Evolutionary conservation across 2,888 invertebrate genomes (phyloP).

Genomic region (Troilus luridus): DNA sequence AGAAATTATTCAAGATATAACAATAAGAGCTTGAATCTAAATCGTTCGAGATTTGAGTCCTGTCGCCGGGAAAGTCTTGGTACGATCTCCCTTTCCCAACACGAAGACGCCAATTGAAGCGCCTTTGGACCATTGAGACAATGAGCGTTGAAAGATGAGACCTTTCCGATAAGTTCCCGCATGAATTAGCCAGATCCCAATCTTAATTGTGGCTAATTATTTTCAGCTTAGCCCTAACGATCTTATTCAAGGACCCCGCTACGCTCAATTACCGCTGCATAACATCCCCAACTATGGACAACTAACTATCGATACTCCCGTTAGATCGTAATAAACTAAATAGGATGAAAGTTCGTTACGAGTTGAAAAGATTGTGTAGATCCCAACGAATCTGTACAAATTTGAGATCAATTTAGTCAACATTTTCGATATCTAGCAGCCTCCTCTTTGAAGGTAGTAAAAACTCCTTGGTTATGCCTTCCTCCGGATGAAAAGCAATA

Average conservation of each 20-base stretch:
- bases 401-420: no score
- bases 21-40: neutral
- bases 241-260: constrained; percentile 15
- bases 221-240: constrained; percentile 36
- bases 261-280: constrained; percentile 32
- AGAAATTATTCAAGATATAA: neutral
- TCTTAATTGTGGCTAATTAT: constrained; percentile 38
- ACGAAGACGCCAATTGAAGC: neutral
- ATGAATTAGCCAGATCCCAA: constrained; percentile 37
- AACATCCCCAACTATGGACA: neutral
- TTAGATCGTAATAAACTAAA: neutral
- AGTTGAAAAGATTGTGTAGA: no score
- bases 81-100: neutral
- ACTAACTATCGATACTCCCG: neutral
- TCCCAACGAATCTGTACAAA: no score
- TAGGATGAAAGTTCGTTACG: neutral
- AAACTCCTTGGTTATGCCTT: no score
- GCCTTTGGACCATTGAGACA: constrained; percentile 12
- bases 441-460: no score
- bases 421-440: no score
- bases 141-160: constrained; percentile 24
- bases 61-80: neutral
- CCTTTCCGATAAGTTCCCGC: constrained; percentile 31
- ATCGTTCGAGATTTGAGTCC: neutral
- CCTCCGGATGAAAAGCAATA: no score